Conservation (phyloP, 2,797 vertebrate genomes). For the Alca torda region DNA sequence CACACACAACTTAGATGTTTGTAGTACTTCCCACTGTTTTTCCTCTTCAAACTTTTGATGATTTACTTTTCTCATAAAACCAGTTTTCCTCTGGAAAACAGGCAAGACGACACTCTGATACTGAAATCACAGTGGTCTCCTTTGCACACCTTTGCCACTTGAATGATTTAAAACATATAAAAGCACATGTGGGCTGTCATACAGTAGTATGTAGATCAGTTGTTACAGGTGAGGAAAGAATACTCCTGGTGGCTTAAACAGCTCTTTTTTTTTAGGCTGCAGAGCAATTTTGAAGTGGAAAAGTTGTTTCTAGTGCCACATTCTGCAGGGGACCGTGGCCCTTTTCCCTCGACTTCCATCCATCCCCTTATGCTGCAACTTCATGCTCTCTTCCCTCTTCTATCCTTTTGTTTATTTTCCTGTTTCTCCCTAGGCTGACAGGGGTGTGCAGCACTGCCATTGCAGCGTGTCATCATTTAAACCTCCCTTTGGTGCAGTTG, state of each 20-base stretch:
- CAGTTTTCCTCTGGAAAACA: background rate
- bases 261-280: background rate
- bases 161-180: background rate
- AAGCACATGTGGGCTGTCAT: background rate
- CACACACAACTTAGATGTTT: background rate
- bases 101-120: background rate
- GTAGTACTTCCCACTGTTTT: background rate
- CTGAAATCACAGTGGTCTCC: background rate
- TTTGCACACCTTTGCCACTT: background rate
- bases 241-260: background rate
- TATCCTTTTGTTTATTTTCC: background rate
- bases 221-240: background rate
- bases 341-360: background rate
- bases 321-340: background rate
- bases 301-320: background rate
- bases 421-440: background rate
- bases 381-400: background rate
- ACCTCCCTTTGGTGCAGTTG: background rate
- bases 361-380: background rate
- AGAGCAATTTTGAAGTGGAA: background rate
- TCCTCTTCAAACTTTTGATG: background rate
- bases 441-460: background rate
- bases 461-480: background rate
- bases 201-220: background rate
- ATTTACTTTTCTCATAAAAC: background rate